phyloP scores from a whole-genome alignment of 2,888 invertebrate species.

The Allolobophora icterica region DNA sequence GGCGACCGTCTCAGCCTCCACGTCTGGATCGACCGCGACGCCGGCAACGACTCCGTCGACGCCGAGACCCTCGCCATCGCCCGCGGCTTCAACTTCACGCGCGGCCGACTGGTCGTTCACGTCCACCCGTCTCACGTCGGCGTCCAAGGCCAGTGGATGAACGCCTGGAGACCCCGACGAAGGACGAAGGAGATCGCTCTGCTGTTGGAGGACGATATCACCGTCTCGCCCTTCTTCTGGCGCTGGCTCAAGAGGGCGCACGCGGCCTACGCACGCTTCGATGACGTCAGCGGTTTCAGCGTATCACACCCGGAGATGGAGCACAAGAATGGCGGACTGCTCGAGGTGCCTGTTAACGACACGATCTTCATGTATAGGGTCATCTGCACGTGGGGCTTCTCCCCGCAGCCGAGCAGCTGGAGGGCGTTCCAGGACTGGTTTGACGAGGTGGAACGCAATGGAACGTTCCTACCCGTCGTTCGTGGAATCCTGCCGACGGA shows the following conservation, averaged over 20 bases:
- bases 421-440: slow-evolving; percentile 51
- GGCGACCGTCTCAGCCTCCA: slow-evolving; percentile 43
- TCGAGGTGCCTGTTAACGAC: slow-evolving; percentile 36
- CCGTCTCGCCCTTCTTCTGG: slow-evolving; percentile 53
- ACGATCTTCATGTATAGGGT: slow-evolving; percentile 51
- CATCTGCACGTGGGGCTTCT: slow-evolving; percentile 56
- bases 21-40: slow-evolving; percentile 49
- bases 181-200: slow-evolving; percentile 54
- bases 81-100: slow-evolving; percentile 44
- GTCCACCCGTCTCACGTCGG: slow-evolving; percentile 46
- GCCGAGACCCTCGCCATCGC: slow-evolving; percentile 41
- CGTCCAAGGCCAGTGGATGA: slow-evolving; percentile 48
- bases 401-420: slow-evolving; percentile 51
- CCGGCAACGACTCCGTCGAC: slow-evolving; percentile 41
- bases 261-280: slow-evolving; percentile 49
- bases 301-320: slow-evolving; percentile 43
- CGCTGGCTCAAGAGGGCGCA: slow-evolving; percentile 53
- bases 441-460: slow-evolving; percentile 41
- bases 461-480: slow-evolving; percentile 50
- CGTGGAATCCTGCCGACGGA: slow-evolving; percentile 49
- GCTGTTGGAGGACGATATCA: slow-evolving; percentile 55
- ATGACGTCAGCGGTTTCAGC: slow-evolving; percentile 52
- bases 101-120: slow-evolving; percentile 44
- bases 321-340: slow-evolving; percentile 45
- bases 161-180: slow-evolving; percentile 51